Percentiles rank a stretch among this genome's conserved stretches.
Evolutionary conservation across 2,888 invertebrate species (phyloP).

Genomic region (Habrosyne pyritoides): DNA sequence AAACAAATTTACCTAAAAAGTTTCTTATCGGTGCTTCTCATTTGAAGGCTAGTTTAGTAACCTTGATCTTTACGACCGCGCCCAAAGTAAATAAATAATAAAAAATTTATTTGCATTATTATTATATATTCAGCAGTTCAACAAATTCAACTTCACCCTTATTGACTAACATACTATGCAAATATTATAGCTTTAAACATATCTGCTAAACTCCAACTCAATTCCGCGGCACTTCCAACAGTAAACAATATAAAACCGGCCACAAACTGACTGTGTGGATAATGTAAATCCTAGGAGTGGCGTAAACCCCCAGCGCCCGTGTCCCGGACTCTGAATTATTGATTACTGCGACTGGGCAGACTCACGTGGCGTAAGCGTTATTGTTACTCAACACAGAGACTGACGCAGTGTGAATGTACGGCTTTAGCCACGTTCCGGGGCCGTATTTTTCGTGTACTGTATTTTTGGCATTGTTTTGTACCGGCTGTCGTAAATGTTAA

Average conservation of each 20-base stretch:
- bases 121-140: too few species aligned
- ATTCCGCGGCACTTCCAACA: not conserved
- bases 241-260: not conserved
- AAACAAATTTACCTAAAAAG: too few species aligned
- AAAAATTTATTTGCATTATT: too few species aligned
- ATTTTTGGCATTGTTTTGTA: not conserved
- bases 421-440: not conserved
- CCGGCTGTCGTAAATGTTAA: not conserved
- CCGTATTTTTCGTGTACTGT: not conserved
- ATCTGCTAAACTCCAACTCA: not conserved
- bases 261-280: not conserved
- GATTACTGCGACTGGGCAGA: not conserved
- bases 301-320: not conserved
- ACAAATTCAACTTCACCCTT: too few species aligned
- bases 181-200: not conserved
- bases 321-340: not conserved
- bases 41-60: too few species aligned
- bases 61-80: too few species aligned
- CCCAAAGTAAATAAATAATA: too few species aligned
- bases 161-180: too few species aligned
- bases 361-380: not conserved
- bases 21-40: too few species aligned
- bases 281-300: not conserved
- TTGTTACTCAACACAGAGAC: not conserved
- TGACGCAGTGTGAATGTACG: conserved; percentile 2